Base-by-base conservation (phyloP, 2,888 invertebrate genomes). In the Tubulanus polymorphus region DNA sequence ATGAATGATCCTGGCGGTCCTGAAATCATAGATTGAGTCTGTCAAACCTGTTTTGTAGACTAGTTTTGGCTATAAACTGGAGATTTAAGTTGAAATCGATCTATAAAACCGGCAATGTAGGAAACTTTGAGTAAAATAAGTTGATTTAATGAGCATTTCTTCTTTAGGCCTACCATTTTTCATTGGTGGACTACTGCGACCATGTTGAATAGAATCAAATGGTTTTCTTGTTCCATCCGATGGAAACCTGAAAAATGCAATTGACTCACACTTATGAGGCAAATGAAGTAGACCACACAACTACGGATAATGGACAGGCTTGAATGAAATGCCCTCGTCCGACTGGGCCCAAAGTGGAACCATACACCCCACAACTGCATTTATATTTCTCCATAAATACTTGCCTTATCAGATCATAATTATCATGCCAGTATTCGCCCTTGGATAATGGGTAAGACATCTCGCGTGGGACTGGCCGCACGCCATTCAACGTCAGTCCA, bases 331-430 rank as follows among this genome's bases (percentile, higher is more conserved):
- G n/a, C n/a, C n/a, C n/a, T n/a, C n/a, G n/a, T n/a, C n/a, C n/a
- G n/a, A n/a, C n/a, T n/a, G n/a, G n/a, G n/a, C n/a, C n/a, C n/a
- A n/a, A n/a, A n/a, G n/a, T n/a, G n/a, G n/a, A n/a, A n/a, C n/a
- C n/a, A n/a, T n/a, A n/a, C n/a, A n/a, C n/a, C n/a, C n/a, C n/a
- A n/a, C n/a, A n/a, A n/a, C n/a, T n/a, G n/a, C n/a, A n/a, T n/a
- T n/a, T n/a, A n/a, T n/a, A n/a, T 28, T 12, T 26, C 8, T 29
- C 18, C 27, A n/a, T n/a, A n/a, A n/a, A n/a, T n/a, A 37, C 58
- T 18, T 59, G 73, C 72, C 70, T 71, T 50, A 77, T 76, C 53
- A 73, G 64, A 52, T 78, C 78, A 64, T 78, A 79, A 20, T 66
- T 56, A 54, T 79, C 78, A 62, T 74, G 69, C 76, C 77, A 79